phyloP scores from a whole-genome alignment of 2,797 vertebrate species.

The Pogonophryne albipinna region DNA sequence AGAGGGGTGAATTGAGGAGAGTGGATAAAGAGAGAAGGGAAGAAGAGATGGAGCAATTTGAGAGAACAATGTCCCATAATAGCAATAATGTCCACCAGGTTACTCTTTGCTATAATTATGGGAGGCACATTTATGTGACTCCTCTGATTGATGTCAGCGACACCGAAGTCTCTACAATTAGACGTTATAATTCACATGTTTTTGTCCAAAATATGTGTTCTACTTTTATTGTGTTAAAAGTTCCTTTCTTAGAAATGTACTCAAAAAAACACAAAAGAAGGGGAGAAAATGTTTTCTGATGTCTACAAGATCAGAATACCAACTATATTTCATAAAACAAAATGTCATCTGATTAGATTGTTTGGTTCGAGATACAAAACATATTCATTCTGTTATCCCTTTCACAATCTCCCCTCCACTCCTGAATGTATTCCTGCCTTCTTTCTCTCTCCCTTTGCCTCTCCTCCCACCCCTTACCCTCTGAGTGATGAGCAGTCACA shows the following conservation, averaged over 20 bases:
- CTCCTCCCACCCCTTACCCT: background rate
- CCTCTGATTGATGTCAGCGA: constrained; percentile 10
- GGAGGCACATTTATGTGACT: constrained; percentile 7
- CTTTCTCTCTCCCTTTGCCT: background rate
- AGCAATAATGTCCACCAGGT: constrained; percentile 3
- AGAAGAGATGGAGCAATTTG: background rate
- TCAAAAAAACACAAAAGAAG: background rate
- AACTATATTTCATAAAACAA: constrained; percentile 15
- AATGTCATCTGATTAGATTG: constrained; percentile 27
- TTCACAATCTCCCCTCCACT: constrained; percentile 15
- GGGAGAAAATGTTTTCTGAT: background rate
- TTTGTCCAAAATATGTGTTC: background rate
- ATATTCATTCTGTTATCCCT: background rate
- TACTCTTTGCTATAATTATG: constrained; percentile 34
- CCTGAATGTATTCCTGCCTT: background rate
- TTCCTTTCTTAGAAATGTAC: constrained; percentile 5
- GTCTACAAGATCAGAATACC: constrained; percentile 1
- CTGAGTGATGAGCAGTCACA: constrained; percentile 52
- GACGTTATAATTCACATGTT: constrained; percentile 1
- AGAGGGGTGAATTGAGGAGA: constrained; percentile 13
- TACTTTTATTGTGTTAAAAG: constrained; percentile 1
- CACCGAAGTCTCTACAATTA: background rate
- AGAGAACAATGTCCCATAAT: constrained; percentile 33
- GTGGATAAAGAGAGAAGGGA: background rate
- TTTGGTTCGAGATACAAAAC: constrained; percentile 8